Evolutionary conservation across 2,888 invertebrate species (phyloP), one percentile per base, ranked within the genome.

Genomic region (Apocheima hispidaria): DNA sequence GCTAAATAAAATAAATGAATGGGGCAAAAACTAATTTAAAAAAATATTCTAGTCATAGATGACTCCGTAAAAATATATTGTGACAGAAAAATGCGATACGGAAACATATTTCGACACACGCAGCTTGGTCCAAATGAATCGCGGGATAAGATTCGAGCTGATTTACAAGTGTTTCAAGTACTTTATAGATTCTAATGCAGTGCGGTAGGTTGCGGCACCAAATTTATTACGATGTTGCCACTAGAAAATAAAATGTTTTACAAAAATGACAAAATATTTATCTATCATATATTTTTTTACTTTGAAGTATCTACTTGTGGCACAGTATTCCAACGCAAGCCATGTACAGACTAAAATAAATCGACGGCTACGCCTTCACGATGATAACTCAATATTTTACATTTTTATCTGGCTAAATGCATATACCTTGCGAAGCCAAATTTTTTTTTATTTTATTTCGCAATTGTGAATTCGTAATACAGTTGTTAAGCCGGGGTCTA

Each of bases 31-130:
- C 21, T 33, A 46, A 46, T 16, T 14, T 10, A 16, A 30, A 30
- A 18, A n/a, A 80, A 78, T 83, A 87, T 81, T 81, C 83, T 84
- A 81, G 85, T 84, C 74, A 71, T 55, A 80, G 83, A 84, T 84
- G 84, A 83, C 79, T 78, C 75, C 72, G 70, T 70, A 71, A 77
- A 81, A 81, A 82, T 79, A 77, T 75, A 76, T 71, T 75, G 79
- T 78, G 81, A 81, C 83, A 77, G 74, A 78, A 81, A 82, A 80
- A 83, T 77, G 72, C 72, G 68, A 79, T 68, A 73, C 74, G 75
- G 77, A 80, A 79, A 80, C 76, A 79, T 82, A 83, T 79, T 78
- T 76, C 74, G 77, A 77, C 77, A 71, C 75, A 65, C 74, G 40
- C 28, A 40, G 48, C 26, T 51, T 20, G 23, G 73, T 75, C 76